Percentiles rank a stretch among this genome's conserved stretches.
phyloP scores from a whole-genome alignment of 2,113 vertebrate species.

The Psophia crepitans region DNA sequence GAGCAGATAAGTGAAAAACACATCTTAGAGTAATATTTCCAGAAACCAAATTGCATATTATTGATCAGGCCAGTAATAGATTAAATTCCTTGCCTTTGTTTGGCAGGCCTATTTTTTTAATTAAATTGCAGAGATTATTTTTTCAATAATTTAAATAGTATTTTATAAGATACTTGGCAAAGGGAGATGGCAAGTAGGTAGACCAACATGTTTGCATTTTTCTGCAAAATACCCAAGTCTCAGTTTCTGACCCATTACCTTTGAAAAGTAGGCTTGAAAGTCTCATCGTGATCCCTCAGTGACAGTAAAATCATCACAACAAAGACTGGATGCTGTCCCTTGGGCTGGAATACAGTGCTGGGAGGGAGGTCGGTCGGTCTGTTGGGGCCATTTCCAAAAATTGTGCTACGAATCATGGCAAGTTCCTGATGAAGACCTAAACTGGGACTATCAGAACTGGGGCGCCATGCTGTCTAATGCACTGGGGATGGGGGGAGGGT shows the following conservation, averaged over 20 bases:
- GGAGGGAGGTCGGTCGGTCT: background rate
- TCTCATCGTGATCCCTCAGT: background rate
- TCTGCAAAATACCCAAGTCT: background rate
- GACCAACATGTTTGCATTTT: background rate
- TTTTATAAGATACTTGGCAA: background rate
- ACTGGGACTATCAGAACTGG: background rate
- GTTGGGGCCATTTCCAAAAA: background rate
- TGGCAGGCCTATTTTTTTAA: conserved; percentile 5
- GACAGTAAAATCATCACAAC: background rate
- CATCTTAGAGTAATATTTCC: conserved; percentile 18
- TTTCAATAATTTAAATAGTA: background rate
- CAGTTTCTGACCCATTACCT: background rate
- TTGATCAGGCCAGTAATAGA: background rate
- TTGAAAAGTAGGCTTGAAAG: background rate
- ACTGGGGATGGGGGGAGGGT: background rate
- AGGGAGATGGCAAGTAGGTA: background rate
- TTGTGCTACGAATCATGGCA: background rate
- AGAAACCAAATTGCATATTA: conserved; percentile 21
- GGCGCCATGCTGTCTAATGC: fast-evolving
- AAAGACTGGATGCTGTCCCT: background rate
- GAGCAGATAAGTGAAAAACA: background rate
- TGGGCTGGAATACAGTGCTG: background rate
- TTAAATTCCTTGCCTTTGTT: conserved; percentile 15
- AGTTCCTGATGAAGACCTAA: background rate
- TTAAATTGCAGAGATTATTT: background rate